A percentile compares a stretch with the other conserved stretches of the same genome.
phyloP scores from a whole-genome alignment of 2,113 vertebrate species.

The Rhadina sibilatrix region DNA sequence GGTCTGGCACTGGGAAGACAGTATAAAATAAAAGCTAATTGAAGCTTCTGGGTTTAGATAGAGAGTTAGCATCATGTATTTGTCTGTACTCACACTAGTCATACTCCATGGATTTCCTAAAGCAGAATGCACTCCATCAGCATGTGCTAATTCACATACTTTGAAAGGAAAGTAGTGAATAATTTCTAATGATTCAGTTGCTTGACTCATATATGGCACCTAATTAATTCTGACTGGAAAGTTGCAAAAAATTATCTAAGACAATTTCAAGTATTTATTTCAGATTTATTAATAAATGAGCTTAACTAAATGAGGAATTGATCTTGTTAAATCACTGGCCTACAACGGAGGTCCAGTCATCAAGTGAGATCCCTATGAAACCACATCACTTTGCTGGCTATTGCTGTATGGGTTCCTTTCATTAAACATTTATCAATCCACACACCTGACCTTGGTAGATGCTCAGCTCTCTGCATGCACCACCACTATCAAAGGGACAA shows the following conservation, averaged over 20 bases:
- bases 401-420: neutral
- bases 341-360: neutral
- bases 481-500: neutral
- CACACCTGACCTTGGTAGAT: neutral
- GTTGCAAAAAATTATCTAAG: neutral
- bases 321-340: neutral
- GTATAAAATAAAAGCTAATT: slow-evolving; percentile 1
- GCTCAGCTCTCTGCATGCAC: neutral
- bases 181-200: slow-evolving; percentile 29
- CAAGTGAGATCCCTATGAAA: neutral
- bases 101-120: slow-evolving; percentile 17
- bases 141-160: slow-evolving; percentile 44
- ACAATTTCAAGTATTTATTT: neutral
- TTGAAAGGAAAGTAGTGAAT: slow-evolving; percentile 48
- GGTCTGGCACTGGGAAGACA: slow-evolving; percentile 21
- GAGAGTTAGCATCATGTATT: slow-evolving; percentile 29
- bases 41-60: slow-evolving; percentile 8
- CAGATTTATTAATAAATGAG: neutral
- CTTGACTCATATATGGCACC: neutral
- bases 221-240: slow-evolving; percentile 28
- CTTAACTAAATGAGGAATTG: neutral
- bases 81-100: neutral
- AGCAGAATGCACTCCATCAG: slow-evolving; percentile 40
- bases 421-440: neutral
- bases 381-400: neutral